A percentile compares a stretch with the other conserved stretches of the same genome.
Evolutionary conservation across 2,797 vertebrate species (phyloP).

Genomic region (Salmo trutta): DNA sequence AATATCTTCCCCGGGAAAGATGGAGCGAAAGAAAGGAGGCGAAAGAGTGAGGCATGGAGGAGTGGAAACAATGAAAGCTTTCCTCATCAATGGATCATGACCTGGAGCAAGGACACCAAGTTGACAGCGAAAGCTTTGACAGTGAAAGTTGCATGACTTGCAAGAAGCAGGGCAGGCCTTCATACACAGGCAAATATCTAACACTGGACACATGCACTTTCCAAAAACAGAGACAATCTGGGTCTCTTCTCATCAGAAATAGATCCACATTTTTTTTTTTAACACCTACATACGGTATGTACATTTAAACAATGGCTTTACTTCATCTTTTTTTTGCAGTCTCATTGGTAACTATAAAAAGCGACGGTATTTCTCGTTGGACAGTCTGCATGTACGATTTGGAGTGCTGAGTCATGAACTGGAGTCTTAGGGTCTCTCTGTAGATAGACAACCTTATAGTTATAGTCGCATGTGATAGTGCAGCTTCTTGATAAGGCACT

Average conservation of each 20-base stretch:
- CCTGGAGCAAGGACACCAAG: constrained; percentile 21
- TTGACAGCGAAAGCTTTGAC: neutral
- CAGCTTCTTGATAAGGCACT: constrained; percentile 79
- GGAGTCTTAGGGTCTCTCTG: constrained; percentile 33
- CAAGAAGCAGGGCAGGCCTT: constrained; percentile 19
- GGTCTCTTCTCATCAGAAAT: constrained; percentile 18
- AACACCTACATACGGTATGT: constrained; percentile 51
- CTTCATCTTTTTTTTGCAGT: constrained; percentile 41
- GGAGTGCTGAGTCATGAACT: constrained; percentile 16
- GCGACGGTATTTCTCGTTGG: constrained; percentile 35
- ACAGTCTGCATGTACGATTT: constrained; percentile 33
- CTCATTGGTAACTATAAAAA: constrained; percentile 29
- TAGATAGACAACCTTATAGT: constrained; percentile 39
- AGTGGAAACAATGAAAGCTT: constrained; percentile 10
- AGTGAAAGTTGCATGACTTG: neutral
- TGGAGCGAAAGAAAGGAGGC: constrained; percentile 4
- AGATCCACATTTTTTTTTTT: constrained; percentile 25
- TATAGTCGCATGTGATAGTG: constrained; percentile 55
- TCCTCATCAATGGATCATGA: neutral
- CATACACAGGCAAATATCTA: constrained; percentile 30
- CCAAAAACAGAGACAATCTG: neutral
- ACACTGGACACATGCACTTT: constrained; percentile 31
- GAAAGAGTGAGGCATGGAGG: constrained; percentile 11
- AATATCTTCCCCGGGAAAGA: constrained; percentile 28
- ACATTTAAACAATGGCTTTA: constrained; percentile 67